These are phyloP conservation scores for Canis aureus DNA, from an alignment of 2,113 vertebrate species.

Conservation along the genomic window DNA sequence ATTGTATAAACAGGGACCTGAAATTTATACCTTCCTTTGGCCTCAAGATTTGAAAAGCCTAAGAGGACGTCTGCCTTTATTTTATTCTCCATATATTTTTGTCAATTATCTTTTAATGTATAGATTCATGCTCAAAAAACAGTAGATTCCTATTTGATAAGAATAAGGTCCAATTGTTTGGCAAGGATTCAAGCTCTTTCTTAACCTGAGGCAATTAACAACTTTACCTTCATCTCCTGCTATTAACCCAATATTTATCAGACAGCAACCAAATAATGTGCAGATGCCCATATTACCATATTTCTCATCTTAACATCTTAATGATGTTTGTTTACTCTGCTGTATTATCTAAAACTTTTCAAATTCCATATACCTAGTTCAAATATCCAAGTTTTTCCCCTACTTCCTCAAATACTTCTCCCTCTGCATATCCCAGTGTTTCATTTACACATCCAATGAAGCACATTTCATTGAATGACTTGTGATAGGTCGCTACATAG, in stretches of 20 bases:
- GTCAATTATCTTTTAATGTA: background rate
- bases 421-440: background rate
- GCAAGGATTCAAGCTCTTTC: background rate
- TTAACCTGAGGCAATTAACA: background rate
- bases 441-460: background rate
- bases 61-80: background rate
- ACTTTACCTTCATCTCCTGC: background rate
- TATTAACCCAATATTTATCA: background rate
- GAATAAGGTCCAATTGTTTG: background rate
- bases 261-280: background rate
- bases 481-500: background rate
- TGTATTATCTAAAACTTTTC: background rate
- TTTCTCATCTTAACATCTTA: background rate
- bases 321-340: background rate
- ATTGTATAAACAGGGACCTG: background rate
- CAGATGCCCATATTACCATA: background rate
- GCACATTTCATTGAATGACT: background rate
- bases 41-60: background rate
- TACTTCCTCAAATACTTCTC: background rate
- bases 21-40: slow-evolving; percentile 14
- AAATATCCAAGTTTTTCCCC: background rate
- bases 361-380: background rate
- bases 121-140: background rate
- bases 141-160: background rate
- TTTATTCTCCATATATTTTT: slow-evolving; percentile 35